These are phyloP conservation scores for Protophormia terraenovae DNA, from an alignment of 2,888 invertebrate species.

Conservation along the genomic window DNA sequence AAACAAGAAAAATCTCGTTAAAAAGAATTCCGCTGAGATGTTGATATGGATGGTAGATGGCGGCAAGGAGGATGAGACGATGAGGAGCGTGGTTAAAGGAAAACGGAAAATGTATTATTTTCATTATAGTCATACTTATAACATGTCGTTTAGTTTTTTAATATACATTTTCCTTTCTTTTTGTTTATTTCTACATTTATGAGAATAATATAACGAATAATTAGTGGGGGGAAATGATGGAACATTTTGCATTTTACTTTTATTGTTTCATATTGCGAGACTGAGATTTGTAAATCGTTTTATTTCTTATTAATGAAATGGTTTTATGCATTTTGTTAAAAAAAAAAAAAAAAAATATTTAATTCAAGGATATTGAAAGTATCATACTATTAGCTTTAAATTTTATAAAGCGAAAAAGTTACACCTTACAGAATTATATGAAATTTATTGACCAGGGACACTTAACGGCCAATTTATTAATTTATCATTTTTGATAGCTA, in stretches of 20 bases:
- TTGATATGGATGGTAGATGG: not conserved
- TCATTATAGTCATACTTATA: slow-evolving; percentile 42
- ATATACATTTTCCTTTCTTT: slow-evolving; percentile 15
- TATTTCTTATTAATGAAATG: not conserved
- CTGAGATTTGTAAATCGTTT: not conserved
- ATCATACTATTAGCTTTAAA: too few species aligned
- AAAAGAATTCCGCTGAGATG: slow-evolving; percentile 63
- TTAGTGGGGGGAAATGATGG: slow-evolving; percentile 10
- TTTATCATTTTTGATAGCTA: too few species aligned
- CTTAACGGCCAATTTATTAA: too few species aligned
- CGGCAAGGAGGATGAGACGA: not conserved
- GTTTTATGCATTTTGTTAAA: not conserved
- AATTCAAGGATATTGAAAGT: too few species aligned
- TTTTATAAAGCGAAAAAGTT: too few species aligned
- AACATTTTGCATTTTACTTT: not conserved
- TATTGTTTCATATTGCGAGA: not conserved
- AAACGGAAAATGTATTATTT: slow-evolving; percentile 53
- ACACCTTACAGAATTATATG: too few species aligned
- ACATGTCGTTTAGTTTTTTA: slow-evolving; percentile 19
- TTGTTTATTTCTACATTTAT: slow-evolving; percentile 4
- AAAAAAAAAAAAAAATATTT: not conserved
- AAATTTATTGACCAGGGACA: too few species aligned
- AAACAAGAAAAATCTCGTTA: slow-evolving; percentile 53
- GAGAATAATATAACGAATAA: slow-evolving; percentile 35
- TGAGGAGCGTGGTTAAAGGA: slow-evolving; percentile 3